These are phyloP conservation scores for Cyphomyrmex costatus DNA, from an alignment of 1,140 invertebrate genomes.

Conservation along the genomic window DNA sequence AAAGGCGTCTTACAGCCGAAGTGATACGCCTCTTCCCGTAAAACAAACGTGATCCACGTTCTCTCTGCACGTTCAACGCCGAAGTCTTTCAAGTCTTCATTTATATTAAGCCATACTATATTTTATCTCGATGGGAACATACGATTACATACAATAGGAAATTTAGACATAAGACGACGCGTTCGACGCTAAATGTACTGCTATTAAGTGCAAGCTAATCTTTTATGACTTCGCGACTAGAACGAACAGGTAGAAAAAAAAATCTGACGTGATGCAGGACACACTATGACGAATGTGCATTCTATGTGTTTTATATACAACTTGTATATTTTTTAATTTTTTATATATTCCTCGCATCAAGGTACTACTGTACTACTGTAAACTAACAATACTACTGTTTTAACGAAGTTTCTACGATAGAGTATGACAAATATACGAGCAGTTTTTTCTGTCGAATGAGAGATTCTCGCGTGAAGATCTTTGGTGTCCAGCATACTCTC, in stretches of 20 bases:
- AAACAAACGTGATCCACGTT: conserved; percentile 18
- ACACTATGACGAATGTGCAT: conserved; percentile 59
- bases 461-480: conserved; percentile 56
- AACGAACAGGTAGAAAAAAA: conserved; percentile 1
- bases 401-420: conserved; percentile 64
- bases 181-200: neutral
- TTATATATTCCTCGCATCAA: conserved; percentile 62
- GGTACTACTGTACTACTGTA: conserved; percentile 48
- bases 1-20: neutral
- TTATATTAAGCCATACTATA: neutral
- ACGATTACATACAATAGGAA: neutral
- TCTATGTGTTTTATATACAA: conserved; percentile 69
- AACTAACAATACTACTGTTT: conserved; percentile 58
- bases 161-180: neutral
- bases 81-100: neutral
- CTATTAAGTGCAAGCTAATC: neutral
- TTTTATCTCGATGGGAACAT: conserved; percentile 16
- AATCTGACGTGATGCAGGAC: conserved; percentile 57
- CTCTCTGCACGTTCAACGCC: neutral
- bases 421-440: conserved; percentile 12
- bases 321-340: conserved; percentile 74
- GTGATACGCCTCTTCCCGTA: neutral
- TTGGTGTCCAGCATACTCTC: conserved; percentile 73
- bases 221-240: neutral
- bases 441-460: conserved; percentile 1